These are phyloP conservation scores for Mesoclemmys tuberculata DNA, from an alignment of 2,113 vertebrate genomes.

Conservation along the genomic window DNA sequence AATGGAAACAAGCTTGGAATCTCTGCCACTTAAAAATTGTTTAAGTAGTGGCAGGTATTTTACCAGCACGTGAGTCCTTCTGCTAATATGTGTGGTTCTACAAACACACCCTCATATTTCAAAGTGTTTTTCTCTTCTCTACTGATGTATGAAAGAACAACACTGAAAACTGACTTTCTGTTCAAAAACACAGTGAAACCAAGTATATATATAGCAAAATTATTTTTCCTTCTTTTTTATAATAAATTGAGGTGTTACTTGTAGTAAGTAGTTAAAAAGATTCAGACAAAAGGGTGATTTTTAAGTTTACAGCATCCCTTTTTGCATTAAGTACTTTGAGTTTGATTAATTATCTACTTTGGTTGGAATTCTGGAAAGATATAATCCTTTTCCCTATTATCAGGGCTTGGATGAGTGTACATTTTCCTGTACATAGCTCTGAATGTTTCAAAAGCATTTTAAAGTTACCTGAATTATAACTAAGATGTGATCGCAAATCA, in stretches of 20 bases:
- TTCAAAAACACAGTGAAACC: neutral
- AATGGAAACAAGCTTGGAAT: neutral
- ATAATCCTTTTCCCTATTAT: neutral
- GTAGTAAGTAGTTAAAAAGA: neutral
- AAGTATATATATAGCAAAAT: neutral
- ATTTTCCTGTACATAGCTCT: neutral
- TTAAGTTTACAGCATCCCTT: neutral
- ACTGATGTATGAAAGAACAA: neutral
- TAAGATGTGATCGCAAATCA: neutral
- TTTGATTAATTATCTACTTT: neutral
- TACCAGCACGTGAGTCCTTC: neutral
- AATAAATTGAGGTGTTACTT: neutral
- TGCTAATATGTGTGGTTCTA: neutral
- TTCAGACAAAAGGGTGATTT: neutral
- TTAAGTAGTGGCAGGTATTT: neutral
- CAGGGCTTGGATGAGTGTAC: neutral
- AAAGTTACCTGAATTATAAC: neutral
- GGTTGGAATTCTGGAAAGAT: neutral
- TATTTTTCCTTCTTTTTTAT: neutral
- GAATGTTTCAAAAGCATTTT: neutral
- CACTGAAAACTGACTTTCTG: neutral
- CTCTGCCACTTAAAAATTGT: neutral
- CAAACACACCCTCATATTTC: neutral
- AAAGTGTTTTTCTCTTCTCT: neutral
- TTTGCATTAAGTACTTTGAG: neutral